A percentile compares a stretch with the other conserved stretches of the same genome.
These are phyloP conservation scores for Okapia johnstoni DNA, from an alignment of 2,113 vertebrate species.

Conservation along the genomic window DNA sequence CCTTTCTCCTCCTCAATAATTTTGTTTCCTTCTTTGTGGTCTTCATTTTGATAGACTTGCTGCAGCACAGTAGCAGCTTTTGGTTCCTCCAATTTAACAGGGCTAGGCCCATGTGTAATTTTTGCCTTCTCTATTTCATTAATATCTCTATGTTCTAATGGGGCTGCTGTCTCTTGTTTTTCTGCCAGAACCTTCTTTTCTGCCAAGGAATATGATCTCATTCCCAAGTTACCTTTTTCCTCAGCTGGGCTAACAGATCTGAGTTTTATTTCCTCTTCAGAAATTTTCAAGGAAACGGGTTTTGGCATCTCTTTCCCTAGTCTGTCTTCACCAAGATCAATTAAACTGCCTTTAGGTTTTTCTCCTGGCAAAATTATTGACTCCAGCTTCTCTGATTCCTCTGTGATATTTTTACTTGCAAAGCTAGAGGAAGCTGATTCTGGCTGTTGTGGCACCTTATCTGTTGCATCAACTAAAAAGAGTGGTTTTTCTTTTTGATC, in stretches of 20 bases:
- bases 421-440: not conserved
- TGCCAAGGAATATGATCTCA: not conserved
- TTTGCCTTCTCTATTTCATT: not conserved
- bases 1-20: constrained; percentile 16
- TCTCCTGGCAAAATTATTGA: constrained; percentile 34
- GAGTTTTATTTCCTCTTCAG: constrained; percentile 41
- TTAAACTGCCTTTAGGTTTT: constrained; percentile 49
- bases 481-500: constrained; percentile 37
- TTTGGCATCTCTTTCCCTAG: constrained; percentile 41
- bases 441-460: constrained; percentile 32
- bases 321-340: constrained; percentile 39
- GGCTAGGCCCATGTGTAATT: not conserved
- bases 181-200: constrained; percentile 26
- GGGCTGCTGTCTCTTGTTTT: constrained; percentile 3
- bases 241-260: not conserved
- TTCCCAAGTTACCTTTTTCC: constrained; percentile 31
- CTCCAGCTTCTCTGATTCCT: constrained; percentile 32
- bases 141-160: not conserved
- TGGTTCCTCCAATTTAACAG: not conserved
- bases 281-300: not conserved
- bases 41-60: constrained; percentile 4
- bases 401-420: not conserved
- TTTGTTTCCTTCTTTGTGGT: constrained; percentile 30
- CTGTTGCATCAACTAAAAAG: not conserved
- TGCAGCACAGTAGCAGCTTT: not conserved